phyloP scores from a whole-genome alignment of 2,888 invertebrate species.

The Strigamia crassipes region DNA sequence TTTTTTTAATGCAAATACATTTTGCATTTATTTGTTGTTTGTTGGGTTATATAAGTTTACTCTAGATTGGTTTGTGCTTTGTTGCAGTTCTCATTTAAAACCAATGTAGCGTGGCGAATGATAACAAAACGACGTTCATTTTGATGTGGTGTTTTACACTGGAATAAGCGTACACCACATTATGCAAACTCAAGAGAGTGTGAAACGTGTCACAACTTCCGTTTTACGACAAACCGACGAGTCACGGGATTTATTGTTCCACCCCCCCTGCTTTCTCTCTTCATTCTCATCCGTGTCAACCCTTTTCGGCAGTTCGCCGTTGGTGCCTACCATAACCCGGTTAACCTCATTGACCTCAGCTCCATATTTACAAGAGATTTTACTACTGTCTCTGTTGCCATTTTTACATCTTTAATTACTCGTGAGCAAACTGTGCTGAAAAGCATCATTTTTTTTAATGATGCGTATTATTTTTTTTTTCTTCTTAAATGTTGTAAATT shows the following conservation, averaged over 20 bases:
- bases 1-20: not conserved
- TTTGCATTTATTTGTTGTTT: not conserved
- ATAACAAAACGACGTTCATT: constrained; percentile 34
- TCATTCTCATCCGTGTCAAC: not conserved
- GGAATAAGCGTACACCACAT: constrained; percentile 36
- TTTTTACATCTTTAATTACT: not conserved
- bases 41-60: not conserved
- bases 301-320: not conserved
- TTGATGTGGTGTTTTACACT: constrained; percentile 27
- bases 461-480: not conserved
- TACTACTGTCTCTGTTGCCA: not conserved
- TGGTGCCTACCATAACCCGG: constrained; percentile 14
- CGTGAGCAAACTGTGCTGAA: not conserved
- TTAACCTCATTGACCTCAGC: constrained; percentile 32
- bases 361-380: constrained; percentile 20
- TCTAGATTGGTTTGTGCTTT: constrained; percentile 25
- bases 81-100: constrained; percentile 31
- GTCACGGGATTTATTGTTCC: constrained; percentile 33
- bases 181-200: constrained; percentile 40
- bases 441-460: not conserved
- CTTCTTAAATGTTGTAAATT: no score
- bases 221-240: constrained; percentile 21
- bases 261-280: not conserved
- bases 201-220: constrained; percentile 40
- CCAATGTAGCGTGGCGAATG: constrained; percentile 29